Evolutionary conservation across 2,888 invertebrate genomes (phyloP), one percentile per base, ranked within the genome.

Genomic region (Azorinus chamasolen): DNA sequence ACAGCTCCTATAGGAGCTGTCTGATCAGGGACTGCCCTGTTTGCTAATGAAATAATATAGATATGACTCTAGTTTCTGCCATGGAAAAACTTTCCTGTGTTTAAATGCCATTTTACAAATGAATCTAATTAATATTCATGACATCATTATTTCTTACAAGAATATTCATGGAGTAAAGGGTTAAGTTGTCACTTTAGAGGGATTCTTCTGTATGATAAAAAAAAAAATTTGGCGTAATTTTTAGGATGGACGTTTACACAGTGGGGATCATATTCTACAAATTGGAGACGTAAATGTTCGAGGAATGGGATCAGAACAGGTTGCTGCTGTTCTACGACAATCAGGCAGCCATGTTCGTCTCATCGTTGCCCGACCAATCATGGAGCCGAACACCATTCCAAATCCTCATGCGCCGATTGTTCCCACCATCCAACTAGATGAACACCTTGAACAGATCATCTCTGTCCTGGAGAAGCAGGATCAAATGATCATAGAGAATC

Each of bases 211-310:
- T n/a, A n/a, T n/a, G n/a, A n/a, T n/a, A n/a, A n/a, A n/a, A n/a
- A n/a, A n/a, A n/a, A n/a, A n/a, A n/a, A n/a, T n/a, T n/a, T n/a
- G n/a, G n/a, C n/a, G n/a, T n/a, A n/a, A n/a, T n/a, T 91, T 93
- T 0, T 93, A 98, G 97, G 99, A 99, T 94, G 97, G 96, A 76
- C 95, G 98, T 62, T 95, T 99, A 84, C 97, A 97, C 93, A 97
- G 98, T 93, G 99, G 99, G 10, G 99, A 99, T 94, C 99, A 99
- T 94, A 97, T 99, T 89, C 95, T 99, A 88, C 99, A 99, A 94
- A 94, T 94, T 53, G 94, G 94, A 6, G 97, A 98, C 86, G 97
- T 99, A 86, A 97, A 97, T 94, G 95, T 99, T 87, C 96, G 98
- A 63, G 99, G 99, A 73, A 97, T 99, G 95, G 97, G 97, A 79